Conservation (phyloP, 2,888 invertebrate species). For the Spisula solida region DNA sequence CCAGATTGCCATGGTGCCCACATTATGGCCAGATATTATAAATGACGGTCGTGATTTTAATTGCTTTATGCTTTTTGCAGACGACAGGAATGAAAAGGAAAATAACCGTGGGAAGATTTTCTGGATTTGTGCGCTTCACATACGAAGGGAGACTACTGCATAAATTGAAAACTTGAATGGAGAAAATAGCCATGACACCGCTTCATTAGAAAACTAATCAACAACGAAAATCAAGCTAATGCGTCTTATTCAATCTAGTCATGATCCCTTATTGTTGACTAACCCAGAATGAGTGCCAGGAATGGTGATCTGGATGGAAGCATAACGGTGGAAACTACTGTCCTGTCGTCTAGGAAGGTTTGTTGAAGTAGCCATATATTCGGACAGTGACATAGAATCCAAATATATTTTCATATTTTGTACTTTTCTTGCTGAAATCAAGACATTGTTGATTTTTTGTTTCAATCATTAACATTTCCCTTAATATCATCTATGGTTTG, state of each 20-base stretch:
- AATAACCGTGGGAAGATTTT: too few species aligned
- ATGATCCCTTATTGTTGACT: neutral
- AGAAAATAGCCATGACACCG: constrained; percentile 18
- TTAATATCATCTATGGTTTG: neutral
- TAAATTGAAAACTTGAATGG: neutral
- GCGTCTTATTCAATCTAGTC: neutral
- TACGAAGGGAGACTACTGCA: neutral
- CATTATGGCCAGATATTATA: too few species aligned
- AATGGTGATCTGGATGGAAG: neutral
- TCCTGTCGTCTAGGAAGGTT: constrained; percentile 23
- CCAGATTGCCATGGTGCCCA: too few species aligned
- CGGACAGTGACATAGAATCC: neutral
- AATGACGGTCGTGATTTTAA: too few species aligned
- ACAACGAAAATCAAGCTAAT: neutral
- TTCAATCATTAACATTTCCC: too few species aligned
- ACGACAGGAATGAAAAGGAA: too few species aligned
- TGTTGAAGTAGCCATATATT: constrained; percentile 8
- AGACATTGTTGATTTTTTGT: too few species aligned
- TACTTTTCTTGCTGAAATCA: neutral
- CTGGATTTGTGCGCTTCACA: too few species aligned
- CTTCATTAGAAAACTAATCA: neutral
- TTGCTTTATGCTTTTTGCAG: too few species aligned
- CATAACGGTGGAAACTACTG: neutral
- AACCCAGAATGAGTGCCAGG: constrained; percentile 19
- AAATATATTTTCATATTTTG: neutral